Evolutionary conservation across 35 echinoderm and acorn worm genomes (phyloP), one percentile per base, ranked within the genome.

Genomic region (Ophioderma brevispina): DNA sequence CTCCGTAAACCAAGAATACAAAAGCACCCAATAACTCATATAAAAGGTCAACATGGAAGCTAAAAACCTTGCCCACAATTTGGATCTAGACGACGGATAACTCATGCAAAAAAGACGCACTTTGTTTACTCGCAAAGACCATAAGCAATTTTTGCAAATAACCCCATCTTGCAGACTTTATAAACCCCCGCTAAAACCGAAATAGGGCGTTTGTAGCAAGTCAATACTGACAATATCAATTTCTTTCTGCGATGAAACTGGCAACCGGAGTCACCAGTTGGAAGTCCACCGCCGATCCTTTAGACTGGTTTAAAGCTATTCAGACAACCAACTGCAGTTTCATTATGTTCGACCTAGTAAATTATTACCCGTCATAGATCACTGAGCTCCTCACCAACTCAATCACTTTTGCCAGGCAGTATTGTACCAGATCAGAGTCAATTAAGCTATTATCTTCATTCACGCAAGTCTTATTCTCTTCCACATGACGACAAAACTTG

Each of bases 121-220:
- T 46, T 46, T 46, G 5, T 8, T 85, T 1, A 55, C 82, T 31
- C 14, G 52, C 0, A 85, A 85, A 33, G 82, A 85, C 82, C 82
- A 85, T 33, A 85, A 84, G 82, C 43, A 21, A 84, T 55, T 31
- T 84, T 84, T 33, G 50, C 30, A 23, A 84, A 84, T 33, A 56
- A 52, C 41, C 82, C 55, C 13, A n/a, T 50, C 82, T 28, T 84
- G 42, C 32, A 11, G 82, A 55, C 83, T 86, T n/a, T n/a, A 1
- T 37, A 64, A 49, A 86, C 33, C 83, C 83, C 83, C 5, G 40
- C 55, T 35, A 86, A 86, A 37, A 75, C 15, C 1, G 83, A 86
- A 75, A 75, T 38, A 0, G 83, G 83, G 0, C 3, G 37, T 13
- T 39, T 82, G n/a, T 1, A 41, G 37, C 18, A 37, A 79, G 35